These are phyloP conservation scores for Epinotia ramella DNA, from an alignment of 2,888 invertebrate genomes.

Conservation along the genomic window DNA sequence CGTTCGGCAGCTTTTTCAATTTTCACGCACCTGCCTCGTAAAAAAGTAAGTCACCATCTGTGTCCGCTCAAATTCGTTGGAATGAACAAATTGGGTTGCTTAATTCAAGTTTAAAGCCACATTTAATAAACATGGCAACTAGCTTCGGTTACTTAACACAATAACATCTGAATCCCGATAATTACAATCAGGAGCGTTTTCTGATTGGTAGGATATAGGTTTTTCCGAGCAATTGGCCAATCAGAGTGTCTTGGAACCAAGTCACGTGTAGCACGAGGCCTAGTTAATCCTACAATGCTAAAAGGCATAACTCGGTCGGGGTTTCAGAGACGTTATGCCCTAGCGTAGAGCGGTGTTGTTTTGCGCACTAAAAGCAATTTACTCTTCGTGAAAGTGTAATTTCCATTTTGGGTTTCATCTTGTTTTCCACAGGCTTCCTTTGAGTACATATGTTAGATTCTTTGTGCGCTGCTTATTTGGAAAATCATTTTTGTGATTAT, in stretches of 20 bases:
- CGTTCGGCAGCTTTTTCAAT: constrained; percentile 1
- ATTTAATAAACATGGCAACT: constrained; percentile 1
- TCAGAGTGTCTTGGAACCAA: constrained; percentile 22
- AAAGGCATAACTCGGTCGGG: not conserved
- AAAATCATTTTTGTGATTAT: not conserved
- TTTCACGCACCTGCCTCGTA: constrained; percentile 11
- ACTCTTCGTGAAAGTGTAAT: not conserved
- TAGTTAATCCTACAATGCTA: not conserved
- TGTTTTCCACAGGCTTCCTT: constrained; percentile 2
- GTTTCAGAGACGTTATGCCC: not conserved
- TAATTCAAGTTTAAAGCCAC: not conserved
- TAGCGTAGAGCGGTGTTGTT: not conserved
- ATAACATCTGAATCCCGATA: constrained; percentile 10
- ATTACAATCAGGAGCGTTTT: constrained; percentile 36
- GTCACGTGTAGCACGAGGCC: constrained; percentile 37
- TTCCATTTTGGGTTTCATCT: constrained; percentile 22
- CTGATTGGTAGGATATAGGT: constrained; percentile 41
- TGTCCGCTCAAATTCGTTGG: not conserved
- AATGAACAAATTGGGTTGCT: not conserved
- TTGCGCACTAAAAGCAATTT: constrained; percentile 22
- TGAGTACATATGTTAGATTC: not conserved
- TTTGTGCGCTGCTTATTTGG: not conserved
- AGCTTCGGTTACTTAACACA: not conserved
- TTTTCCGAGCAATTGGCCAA: constrained; percentile 38
- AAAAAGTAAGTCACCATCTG: constrained; percentile 15